Percentiles rank a stretch among this genome's conserved stretches.
Evolutionary conservation across 1,140 invertebrate species (phyloP).

Genomic region (Paramacrobiotus metropolitanus): DNA sequence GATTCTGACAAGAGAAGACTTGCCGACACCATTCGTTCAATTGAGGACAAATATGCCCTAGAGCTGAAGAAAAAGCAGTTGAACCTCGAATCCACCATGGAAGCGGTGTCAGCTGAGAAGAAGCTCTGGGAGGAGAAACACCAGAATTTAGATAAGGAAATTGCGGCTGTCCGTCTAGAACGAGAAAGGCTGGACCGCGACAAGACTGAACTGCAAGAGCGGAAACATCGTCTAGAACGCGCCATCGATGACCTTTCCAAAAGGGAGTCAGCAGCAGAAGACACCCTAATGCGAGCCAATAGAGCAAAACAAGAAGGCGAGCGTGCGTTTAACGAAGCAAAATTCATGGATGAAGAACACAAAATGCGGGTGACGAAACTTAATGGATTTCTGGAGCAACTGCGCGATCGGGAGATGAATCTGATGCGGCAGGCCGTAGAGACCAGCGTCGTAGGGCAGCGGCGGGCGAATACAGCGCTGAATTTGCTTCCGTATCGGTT

Average conservation of each 20-base stretch:
- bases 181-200: neutral
- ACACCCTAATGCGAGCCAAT: neutral
- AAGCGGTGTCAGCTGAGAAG: neutral
- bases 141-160: neutral
- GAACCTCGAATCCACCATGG: neutral
- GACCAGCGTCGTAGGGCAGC: neutral
- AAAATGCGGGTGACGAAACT: neutral
- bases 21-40: neutral
- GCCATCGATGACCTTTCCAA: neutral
- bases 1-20: neutral
- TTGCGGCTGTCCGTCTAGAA: neutral
- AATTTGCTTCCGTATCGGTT: neutral
- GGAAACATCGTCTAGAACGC: neutral
- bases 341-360: constrained; percentile 1
- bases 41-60: neutral
- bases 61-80: neutral
- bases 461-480: neutral
- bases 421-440: neutral
- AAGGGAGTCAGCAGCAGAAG: neutral
- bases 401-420: neutral
- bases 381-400: neutral
- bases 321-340: neutral
- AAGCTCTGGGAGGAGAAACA: neutral
- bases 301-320: neutral
- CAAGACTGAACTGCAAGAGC: neutral